Conservation (phyloP, 2,113 vertebrate species). For the Sapajus apella region DNA sequence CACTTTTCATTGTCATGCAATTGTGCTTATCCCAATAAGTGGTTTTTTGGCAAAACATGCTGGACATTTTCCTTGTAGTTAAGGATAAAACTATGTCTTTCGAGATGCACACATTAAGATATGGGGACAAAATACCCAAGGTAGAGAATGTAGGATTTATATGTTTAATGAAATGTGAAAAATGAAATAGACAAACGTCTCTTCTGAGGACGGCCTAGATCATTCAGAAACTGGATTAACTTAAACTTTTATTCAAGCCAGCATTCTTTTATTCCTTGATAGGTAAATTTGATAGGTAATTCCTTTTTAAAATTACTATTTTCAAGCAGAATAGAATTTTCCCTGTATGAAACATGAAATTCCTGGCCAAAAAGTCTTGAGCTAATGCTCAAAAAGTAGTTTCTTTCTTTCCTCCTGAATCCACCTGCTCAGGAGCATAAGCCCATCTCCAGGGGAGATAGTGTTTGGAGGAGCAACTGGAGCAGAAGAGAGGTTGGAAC, state of each 20-base stretch:
- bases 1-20: neutral
- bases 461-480: slow-evolving; percentile 32
- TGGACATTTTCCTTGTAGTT: slow-evolving; percentile 31
- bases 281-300: neutral
- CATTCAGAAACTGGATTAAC: slow-evolving; percentile 13
- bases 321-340: slow-evolving; percentile 3
- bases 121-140: neutral
- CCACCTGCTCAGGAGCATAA: slow-evolving; percentile 2
- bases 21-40: neutral
- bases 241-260: neutral
- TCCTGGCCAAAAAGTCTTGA: neutral
- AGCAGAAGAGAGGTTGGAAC: neutral
- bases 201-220: slow-evolving; percentile 21
- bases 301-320: neutral
- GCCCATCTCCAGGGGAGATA: neutral
- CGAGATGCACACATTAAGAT: neutral
- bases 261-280: neutral
- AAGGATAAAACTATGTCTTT: slow-evolving; percentile 31
- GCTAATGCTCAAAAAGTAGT: neutral
- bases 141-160: neutral
- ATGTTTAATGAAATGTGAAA: slow-evolving; percentile 34
- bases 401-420: neutral
- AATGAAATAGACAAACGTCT: neutral
- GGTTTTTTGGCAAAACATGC: slow-evolving; percentile 11
- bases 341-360: neutral